Conservation (phyloP, 1,140 invertebrate genomes). For the Bombus pascuorum region DNA sequence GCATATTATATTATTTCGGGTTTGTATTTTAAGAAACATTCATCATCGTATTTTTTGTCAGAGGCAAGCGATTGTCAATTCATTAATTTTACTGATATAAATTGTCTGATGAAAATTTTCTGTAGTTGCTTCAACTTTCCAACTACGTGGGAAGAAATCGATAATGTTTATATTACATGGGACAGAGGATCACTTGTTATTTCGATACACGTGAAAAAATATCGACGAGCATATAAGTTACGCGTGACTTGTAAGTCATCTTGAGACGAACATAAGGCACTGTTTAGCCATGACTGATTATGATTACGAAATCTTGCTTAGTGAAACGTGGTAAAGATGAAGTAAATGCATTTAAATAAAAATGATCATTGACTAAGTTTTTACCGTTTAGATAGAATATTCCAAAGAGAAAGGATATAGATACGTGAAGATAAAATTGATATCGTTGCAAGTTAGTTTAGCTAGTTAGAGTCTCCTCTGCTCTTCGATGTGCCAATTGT, state of each 20-base stretch:
- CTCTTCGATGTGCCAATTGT: not conserved
- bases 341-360: not conserved
- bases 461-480: not conserved
- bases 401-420: not conserved
- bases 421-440: not conserved
- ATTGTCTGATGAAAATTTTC: not conserved
- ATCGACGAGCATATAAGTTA: slow-evolving; percentile 51
- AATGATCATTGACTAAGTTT: not conserved
- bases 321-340: not conserved
- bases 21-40: too few relatives aligned
- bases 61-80: too few relatives aligned
- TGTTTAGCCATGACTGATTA: not conserved
- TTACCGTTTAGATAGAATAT: not conserved
- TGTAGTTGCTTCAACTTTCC: not conserved
- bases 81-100: not conserved
- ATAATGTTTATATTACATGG: slow-evolving; percentile 19
- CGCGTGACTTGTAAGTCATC: slow-evolving; percentile 71
- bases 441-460: not conserved
- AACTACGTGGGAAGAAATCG: not conserved
- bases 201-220: slow-evolving; percentile 27
- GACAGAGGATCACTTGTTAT: slow-evolving; percentile 7
- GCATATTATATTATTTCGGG: not conserved
- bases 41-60: not conserved
- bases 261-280: slow-evolving; percentile 29
- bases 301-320: slow-evolving; percentile 23